Percentiles rank a stretch among this genome's conserved stretches.
These are phyloP conservation scores for Phyllotreta cruciferae DNA, from an alignment of 2,888 invertebrate species.

Conservation along the genomic window DNA sequence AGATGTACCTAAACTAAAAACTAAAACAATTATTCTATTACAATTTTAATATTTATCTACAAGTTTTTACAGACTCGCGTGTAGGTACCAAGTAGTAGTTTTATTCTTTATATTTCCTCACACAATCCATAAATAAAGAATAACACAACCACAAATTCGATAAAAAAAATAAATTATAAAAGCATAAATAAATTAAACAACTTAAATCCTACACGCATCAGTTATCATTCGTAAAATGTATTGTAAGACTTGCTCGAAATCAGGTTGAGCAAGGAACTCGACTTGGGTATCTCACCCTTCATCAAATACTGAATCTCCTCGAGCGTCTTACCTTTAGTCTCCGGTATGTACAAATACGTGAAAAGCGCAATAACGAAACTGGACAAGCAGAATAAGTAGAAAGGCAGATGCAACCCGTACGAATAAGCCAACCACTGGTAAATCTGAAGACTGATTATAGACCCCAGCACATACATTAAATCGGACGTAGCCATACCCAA, in stretches of 20 bases:
- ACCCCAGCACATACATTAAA: slow-evolving; percentile 54
- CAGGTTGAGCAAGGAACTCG: not conserved
- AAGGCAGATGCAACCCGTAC: slow-evolving; percentile 54
- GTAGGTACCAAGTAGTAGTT: too few relatives aligned
- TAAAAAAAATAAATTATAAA: too few relatives aligned
- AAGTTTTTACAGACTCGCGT: too few relatives aligned
- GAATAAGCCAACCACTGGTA: slow-evolving; percentile 50
- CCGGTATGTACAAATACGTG: slow-evolving; percentile 63
- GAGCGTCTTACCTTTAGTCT: slow-evolving; percentile 74
- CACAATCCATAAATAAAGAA: too few relatives aligned
- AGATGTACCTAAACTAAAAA: too few relatives aligned
- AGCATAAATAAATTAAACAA: too few relatives aligned
- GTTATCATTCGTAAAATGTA: not conserved
- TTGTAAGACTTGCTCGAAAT: slow-evolving; percentile 21
- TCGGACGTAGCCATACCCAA: slow-evolving; percentile 57
- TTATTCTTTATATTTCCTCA: too few relatives aligned
- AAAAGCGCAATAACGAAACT: slow-evolving; percentile 41
- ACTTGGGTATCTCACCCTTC: slow-evolving; percentile 26
- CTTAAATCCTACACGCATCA: too few relatives aligned
- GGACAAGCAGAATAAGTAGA: slow-evolving; percentile 51
- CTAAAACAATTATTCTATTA: too few relatives aligned
- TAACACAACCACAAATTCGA: too few relatives aligned
- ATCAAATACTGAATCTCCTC: slow-evolving; percentile 65
- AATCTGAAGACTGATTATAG: slow-evolving; percentile 51
- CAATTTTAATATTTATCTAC: too few relatives aligned